Conservation (phyloP, 2,797 vertebrate genomes). For the Rhinoraja longicauda region DNA sequence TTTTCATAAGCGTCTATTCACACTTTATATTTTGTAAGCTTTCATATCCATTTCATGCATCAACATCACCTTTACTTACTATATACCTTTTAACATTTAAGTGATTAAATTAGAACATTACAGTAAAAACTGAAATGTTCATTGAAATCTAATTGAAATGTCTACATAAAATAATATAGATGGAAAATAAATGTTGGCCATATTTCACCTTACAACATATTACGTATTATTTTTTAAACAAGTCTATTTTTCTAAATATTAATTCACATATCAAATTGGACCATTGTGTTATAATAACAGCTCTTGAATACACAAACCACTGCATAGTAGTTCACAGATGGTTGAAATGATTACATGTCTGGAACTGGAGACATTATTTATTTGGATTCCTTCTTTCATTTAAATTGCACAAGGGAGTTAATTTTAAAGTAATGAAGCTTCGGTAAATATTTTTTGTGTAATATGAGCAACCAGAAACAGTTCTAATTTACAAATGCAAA, state of each 20-base stretch:
- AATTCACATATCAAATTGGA: slow-evolving; percentile 6
- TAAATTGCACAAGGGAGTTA: slow-evolving; percentile 20
- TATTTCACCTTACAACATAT: neutral
- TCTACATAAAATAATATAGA: neutral
- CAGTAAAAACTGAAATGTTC: neutral
- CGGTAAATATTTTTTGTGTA: slow-evolving; percentile 12
- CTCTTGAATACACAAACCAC: slow-evolving; percentile 10
- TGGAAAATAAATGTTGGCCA: neutral
- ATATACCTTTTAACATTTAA: neutral
- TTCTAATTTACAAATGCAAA: slow-evolving; percentile 25
- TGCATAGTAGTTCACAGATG: slow-evolving; percentile 2
- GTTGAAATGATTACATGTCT: slow-evolving; percentile 22
- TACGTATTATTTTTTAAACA: neutral
- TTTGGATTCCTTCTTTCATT: slow-evolving; percentile 28
- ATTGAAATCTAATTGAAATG: neutral
- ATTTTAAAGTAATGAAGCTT: slow-evolving; percentile 29
- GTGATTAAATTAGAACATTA: neutral
- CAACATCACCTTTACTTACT: neutral
- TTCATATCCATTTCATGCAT: neutral
- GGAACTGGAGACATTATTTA: slow-evolving; percentile 32
- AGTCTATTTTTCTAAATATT: slow-evolving; percentile 16
- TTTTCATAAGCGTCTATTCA: neutral
- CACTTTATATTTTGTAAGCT: neutral
- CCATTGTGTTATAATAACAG: neutral
- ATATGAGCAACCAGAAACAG: neutral